Evolutionary conservation across 2,797 vertebrate genomes (phyloP), one percentile per base, ranked within the genome.

Genomic region (Chrosomus eos): DNA sequence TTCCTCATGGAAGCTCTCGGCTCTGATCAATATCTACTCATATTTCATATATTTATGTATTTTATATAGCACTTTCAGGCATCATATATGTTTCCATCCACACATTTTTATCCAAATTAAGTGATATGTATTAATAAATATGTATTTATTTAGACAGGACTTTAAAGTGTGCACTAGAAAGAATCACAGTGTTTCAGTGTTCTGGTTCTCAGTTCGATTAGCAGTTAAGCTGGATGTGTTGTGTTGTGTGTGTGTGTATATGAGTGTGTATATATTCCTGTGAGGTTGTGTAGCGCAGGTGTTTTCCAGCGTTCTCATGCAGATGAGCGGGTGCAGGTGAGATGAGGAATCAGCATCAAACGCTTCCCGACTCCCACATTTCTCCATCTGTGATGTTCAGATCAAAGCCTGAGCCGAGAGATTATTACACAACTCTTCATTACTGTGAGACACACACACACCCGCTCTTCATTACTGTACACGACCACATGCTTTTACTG

Each of bases 271-370:
- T n/a, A n/a, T n/a, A n/a, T 51, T 70, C 48, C 64, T 48, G 72
- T 3, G 40, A 11, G 40, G 10, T 11, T 43, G 3, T 3, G 7
- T 18, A 7, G 31, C n/a, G 23, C 71, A 55, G 74, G 53, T 73
- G 62, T 84, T 80, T 70, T 79, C 28, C 33, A 13, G 33, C 33
- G 4, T 33, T 28, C 53, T 48, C 48, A 85, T 75, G 75, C 81
- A 81, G 55, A 58, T 77, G 43, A 80, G 48, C 16, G 5, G 23
- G 5, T 45, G 26, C 43, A n/a, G 28, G 18, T 38, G 38, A 81
- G 78, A 55, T 33, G 40, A 6, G 18, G 70, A 66, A 11, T 19
- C 48, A 48, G 26, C 70, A 80, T 82, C 75, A 78, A 67, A 55
- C 62, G 9, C 77, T 43, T 14, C 21, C 23, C 53, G n/a, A 74